Evolutionary conservation across 2,113 vertebrate genomes (phyloP).

Genomic region (Zosterops hypoxanthus): DNA sequence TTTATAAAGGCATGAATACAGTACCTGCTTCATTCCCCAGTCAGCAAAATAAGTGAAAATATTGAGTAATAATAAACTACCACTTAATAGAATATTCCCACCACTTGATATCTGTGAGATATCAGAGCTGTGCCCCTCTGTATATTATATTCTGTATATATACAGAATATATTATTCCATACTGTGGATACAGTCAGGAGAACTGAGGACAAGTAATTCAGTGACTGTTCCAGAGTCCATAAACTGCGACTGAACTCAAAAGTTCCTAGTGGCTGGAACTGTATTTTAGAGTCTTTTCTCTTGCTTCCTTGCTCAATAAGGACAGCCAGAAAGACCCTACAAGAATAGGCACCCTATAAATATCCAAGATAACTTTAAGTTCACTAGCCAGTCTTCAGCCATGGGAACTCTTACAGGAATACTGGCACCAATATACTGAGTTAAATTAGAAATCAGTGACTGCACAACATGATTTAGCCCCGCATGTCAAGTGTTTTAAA

Average conservation of each 20-base stretch:
- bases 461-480: not conserved
- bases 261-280: not conserved
- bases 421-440: not conserved
- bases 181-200: not conserved
- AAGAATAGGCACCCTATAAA: slow-evolving; percentile 48
- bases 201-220: not conserved
- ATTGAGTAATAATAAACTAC: not conserved
- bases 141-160: too few species aligned
- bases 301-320: not conserved
- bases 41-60: not conserved
- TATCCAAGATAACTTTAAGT: slow-evolving; percentile 15
- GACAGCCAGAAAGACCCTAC: not conserved
- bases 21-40: not conserved
- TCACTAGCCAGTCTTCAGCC: not conserved
- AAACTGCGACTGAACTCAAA: not conserved
- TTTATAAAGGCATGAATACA: not conserved
- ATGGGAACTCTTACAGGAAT: not conserved
- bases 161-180: not conserved
- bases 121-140: not conserved
- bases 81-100: not conserved
- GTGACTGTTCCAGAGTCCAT: not conserved
- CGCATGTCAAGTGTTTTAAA: not conserved
- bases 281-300: not conserved
- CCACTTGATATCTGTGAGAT: not conserved
- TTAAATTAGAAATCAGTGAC: slow-evolving; percentile 32